Evolutionary conservation across 2,797 vertebrate genomes (phyloP).

Genomic region (Acridotheres tristis): DNA sequence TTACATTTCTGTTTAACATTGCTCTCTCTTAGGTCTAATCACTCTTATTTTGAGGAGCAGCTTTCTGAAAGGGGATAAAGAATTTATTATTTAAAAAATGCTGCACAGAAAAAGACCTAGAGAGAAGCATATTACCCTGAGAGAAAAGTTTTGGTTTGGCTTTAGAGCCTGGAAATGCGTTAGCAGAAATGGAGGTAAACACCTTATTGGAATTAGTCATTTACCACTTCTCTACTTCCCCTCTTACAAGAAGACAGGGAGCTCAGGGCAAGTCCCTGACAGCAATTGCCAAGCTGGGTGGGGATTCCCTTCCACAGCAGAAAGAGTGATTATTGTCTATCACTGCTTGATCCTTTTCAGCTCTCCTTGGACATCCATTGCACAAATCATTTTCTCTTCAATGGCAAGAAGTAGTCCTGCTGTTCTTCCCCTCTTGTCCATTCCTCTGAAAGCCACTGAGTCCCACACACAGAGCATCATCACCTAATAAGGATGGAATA

Average conservation of each 20-base stretch:
- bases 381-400: neutral
- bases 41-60: neutral
- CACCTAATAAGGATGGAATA: neutral
- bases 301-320: constrained; percentile 23
- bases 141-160: neutral
- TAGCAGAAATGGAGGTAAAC: neutral
- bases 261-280: constrained; percentile 7
- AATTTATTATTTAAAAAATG: neutral
- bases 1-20: neutral
- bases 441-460: neutral
- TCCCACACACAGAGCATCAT: neutral
- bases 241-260: constrained; percentile 16
- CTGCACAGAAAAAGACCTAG: neutral
- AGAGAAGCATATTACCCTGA: neutral
- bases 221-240: neutral
- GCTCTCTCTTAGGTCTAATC: neutral
- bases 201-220: constrained; percentile 6
- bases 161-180: neutral
- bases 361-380: neutral
- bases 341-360: neutral
- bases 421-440: neutral
- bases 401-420: neutral
- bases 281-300: neutral
- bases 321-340: neutral
- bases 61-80: neutral